A percentile compares a stretch with the other conserved stretches of the same genome.
These are phyloP conservation scores for Heliconius hewitsoni DNA, from an alignment of 1,140 invertebrate genomes.

Conservation along the genomic window DNA sequence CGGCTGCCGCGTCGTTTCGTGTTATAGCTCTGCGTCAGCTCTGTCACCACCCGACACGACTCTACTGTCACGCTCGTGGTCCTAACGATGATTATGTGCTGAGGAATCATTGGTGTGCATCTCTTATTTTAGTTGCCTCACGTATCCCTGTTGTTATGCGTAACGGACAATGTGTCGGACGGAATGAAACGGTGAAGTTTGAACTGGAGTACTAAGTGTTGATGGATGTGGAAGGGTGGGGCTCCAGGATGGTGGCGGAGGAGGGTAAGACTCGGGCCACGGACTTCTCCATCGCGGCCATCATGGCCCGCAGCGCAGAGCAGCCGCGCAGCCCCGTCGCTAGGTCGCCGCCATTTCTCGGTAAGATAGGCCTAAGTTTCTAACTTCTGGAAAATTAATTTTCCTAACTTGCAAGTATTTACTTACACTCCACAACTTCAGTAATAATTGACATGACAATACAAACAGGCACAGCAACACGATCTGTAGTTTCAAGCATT, in stretches of 20 bases:
- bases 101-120: conserved; percentile 12
- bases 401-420: background rate
- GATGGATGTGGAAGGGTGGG: conserved; percentile 78
- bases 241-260: conserved; percentile 82
- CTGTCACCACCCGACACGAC: conserved; percentile 13
- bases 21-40: background rate
- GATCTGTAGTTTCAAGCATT: background rate
- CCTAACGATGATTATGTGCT: conserved; percentile 25
- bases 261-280: conserved; percentile 85
- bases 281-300: conserved; percentile 96
- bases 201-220: conserved; percentile 56
- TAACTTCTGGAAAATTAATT: conserved; percentile 6
- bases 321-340: conserved; percentile 79
- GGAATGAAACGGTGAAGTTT: conserved; percentile 54
- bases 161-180: conserved; percentile 57
- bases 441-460: no score
- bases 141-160: conserved; percentile 9
- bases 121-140: conserved; percentile 8
- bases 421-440: no score
- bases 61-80: conserved; percentile 26
- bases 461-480: background rate
- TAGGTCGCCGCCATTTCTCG: conserved; percentile 63
- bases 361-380: conserved; percentile 67
- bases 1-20: conserved; percentile 64
- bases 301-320: conserved; percentile 89